Evolutionary conservation across 1,140 invertebrate species (phyloP), one percentile per base, ranked within the genome.

Genomic region (Vollenhovia emeryi): DNA sequence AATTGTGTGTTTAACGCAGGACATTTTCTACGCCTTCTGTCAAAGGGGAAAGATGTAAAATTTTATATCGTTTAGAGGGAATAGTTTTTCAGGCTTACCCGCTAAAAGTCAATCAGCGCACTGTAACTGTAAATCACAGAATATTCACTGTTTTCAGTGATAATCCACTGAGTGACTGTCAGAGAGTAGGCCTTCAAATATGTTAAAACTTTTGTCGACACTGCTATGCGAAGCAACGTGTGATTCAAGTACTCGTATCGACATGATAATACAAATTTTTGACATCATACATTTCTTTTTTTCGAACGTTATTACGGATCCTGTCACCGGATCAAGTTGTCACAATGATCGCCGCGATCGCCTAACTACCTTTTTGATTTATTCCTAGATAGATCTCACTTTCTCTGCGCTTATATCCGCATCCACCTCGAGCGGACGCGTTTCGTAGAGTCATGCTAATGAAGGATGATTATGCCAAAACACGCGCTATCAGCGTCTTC

Each of bases 401-500:
- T 78, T 78, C 75, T 80, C 66, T 11, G 33, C 40, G 40, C 52
- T 30, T 50, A 69, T 18, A 75, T 68, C 55, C 50, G 59, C 71
- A 50, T 76, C 85, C 62, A 75, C 18, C 43, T 68, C 55, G 66
- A 15, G 69, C 74, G 84, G 48, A 21, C 69, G 68, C 45, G 33
- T 83, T 62, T 45, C 52, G 2, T 57, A 36, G 50, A 85, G 73
- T 78, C 59, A 89, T 85, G 84, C 86, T 90, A 91, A 92, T 91
- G 90, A 91, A 86, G 75, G 71, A 83, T 79, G 69, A 57, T 86
- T 88, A 86, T 85, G 86, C 71, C 88, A 87, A 87, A 90, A 91
- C 64, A 68, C 68, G 74, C 66, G 36, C 48, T 88, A 89, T 91
- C 90, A 60, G 30, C 18, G 45, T 71, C 55, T 82, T 45, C 59